phyloP scores from a whole-genome alignment of 2,113 vertebrate genomes.

The Neodon shergylaensis region DNA sequence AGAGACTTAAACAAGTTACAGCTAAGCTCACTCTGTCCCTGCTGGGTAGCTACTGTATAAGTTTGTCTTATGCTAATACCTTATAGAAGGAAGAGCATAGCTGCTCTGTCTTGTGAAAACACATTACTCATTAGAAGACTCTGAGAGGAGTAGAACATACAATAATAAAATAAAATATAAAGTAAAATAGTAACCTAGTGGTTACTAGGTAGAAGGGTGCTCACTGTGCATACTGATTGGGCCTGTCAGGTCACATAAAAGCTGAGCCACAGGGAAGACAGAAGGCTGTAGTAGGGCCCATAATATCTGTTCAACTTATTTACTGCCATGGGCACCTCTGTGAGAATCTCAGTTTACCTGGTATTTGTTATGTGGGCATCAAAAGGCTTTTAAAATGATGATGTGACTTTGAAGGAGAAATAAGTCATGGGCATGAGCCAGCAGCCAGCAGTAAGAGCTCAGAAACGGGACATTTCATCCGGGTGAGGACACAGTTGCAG shows the following conservation, averaged over 20 bases:
- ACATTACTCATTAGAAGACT: not conserved
- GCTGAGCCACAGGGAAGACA: not conserved
- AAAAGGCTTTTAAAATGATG: not conserved
- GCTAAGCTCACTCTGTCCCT: not conserved
- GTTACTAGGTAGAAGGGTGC: not conserved
- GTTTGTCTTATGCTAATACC: not conserved
- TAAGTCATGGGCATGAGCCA: not conserved
- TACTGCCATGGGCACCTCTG: not conserved
- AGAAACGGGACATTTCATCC: not conserved
- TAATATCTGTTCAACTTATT: not conserved
- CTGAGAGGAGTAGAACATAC: not conserved
- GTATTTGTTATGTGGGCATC: not conserved
- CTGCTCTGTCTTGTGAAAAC: not conserved
- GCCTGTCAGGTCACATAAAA: not conserved
- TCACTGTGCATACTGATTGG: not conserved
- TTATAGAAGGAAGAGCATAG: not conserved
- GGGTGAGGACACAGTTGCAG: not conserved
- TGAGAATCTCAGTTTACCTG: not conserved
- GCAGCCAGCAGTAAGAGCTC: not conserved
- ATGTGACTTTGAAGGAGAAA: not conserved
- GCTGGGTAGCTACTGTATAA: not conserved
- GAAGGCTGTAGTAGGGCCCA: not conserved
- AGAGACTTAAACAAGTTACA: not conserved
- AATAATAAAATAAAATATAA: no score
- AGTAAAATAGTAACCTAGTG: no score